A percentile compares a stretch with the other conserved stretches of the same genome.
phyloP scores from a whole-genome alignment of 2,888 invertebrate species.

The Tachina lurida region DNA sequence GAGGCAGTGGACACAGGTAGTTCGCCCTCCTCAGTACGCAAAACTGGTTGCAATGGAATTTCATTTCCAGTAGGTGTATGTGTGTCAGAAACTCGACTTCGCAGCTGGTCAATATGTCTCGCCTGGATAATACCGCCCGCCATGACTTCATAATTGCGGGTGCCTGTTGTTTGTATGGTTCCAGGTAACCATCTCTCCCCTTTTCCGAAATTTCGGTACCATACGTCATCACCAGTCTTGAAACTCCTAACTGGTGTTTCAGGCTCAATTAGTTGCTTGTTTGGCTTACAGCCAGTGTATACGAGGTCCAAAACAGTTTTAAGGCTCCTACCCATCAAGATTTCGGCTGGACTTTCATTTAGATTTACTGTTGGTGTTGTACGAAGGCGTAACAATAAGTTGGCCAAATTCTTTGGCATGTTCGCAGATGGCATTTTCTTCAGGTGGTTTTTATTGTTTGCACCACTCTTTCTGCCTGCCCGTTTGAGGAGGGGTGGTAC shows the following conservation, averaged over 20 bases:
- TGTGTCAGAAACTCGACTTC: neutral
- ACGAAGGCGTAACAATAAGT: constrained; percentile 34
- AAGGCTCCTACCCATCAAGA: constrained; percentile 48
- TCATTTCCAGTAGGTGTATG: neutral
- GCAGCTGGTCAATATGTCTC: neutral
- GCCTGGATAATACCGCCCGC: neutral
- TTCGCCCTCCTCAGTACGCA: neutral
- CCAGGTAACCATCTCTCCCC: neutral
- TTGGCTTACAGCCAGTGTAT: neutral
- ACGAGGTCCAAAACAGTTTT: constrained; percentile 35
- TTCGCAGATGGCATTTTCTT: constrained; percentile 49
- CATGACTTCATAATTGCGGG: neutral
- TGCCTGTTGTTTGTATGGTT: neutral
- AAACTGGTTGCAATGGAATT: neutral
- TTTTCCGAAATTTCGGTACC: constrained; percentile 45
- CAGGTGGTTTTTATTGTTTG: constrained; percentile 59
- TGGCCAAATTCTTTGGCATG: constrained; percentile 25
- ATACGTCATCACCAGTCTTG: constrained; percentile 20
- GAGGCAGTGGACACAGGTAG: neutral
- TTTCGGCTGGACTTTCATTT: constrained; percentile 45
- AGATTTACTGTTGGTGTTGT: constrained; percentile 21
- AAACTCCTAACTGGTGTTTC: constrained; percentile 14
- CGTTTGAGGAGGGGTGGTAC: constrained; percentile 63
- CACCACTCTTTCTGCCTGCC: constrained; percentile 56
- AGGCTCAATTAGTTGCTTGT: neutral